Evolutionary conservation across 2,113 vertebrate species (phyloP).

Genomic region (Paralichthys olivaceus): DNA sequence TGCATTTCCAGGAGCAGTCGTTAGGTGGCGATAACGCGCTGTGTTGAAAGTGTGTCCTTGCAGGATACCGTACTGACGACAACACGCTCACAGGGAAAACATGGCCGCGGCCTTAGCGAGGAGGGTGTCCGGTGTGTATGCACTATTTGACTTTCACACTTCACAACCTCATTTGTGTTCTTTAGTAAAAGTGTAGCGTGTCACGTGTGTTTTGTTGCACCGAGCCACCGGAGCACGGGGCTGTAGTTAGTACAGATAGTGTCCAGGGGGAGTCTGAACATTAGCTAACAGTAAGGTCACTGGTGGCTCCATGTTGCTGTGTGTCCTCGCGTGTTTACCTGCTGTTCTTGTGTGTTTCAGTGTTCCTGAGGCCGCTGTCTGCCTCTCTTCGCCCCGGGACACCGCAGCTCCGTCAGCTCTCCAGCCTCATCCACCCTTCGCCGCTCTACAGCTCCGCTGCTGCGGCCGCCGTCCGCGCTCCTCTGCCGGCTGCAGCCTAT

Average conservation of each 20-base stretch:
- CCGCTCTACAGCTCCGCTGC: conserved; percentile 4
- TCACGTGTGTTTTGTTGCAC: not conserved
- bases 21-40: conserved; percentile 31
- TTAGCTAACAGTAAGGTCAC: not conserved
- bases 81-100: conserved; percentile 2
- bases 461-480: conserved; percentile 34
- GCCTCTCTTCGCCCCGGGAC: conserved; percentile 43
- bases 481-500: conserved; percentile 20
- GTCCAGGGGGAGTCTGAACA: not conserved
- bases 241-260: not conserved
- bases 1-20: not conserved
- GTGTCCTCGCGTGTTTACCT: not conserved
- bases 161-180: not conserved
- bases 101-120: conserved; percentile 78
- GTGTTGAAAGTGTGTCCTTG: conserved; percentile 37
- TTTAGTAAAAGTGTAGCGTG: not conserved
- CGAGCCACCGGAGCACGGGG: not conserved
- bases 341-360: conserved; percentile 61
- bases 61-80: conserved; percentile 48
- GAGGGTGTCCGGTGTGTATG: conserved; percentile 69
- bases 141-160: conserved; percentile 2
- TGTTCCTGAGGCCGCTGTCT: conserved; percentile 74
- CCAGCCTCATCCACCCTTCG: conserved; percentile 46
- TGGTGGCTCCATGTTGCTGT: conserved; percentile 18
- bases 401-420: conserved; percentile 44